phyloP scores from a whole-genome alignment of 2,113 vertebrate species.

The Aegithalos caudatus region DNA sequence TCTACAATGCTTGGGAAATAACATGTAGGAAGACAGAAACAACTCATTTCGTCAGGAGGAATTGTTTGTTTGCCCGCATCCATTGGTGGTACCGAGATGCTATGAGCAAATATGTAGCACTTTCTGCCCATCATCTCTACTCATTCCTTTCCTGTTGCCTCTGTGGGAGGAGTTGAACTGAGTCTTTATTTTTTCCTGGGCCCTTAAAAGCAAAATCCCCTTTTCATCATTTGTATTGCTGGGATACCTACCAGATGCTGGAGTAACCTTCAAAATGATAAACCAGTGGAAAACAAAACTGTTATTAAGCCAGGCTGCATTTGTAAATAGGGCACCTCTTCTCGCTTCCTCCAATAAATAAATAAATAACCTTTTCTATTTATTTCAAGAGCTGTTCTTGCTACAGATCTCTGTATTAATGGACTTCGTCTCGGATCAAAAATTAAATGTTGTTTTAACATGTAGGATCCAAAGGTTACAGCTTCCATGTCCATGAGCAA shows the following conservation, averaged over 20 bases:
- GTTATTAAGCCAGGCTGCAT: background rate
- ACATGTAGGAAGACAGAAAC: background rate
- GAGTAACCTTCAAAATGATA: background rate
- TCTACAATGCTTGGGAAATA: conserved; percentile 6
- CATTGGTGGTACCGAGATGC: background rate
- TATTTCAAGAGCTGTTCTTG: conserved; percentile 19
- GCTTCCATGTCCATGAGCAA: background rate
- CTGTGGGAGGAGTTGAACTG: background rate
- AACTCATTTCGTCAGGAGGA: background rate
- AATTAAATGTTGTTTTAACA: background rate
- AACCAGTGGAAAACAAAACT: background rate
- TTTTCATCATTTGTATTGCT: background rate
- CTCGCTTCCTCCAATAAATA: background rate
- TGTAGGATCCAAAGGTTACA: background rate
- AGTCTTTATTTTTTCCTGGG: background rate
- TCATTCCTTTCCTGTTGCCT: background rate
- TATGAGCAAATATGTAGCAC: background rate
- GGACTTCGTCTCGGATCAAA: background rate
- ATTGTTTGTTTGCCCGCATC: background rate
- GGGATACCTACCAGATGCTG: background rate
- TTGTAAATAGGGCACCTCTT: conserved; percentile 14
- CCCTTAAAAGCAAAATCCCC: background rate
- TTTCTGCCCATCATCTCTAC: background rate
- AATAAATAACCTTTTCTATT: conserved; percentile 24
- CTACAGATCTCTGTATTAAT: conserved; percentile 7